These are phyloP conservation scores for Brachionus calyciflorus DNA, from an alignment of 1,140 invertebrate species.

Conservation along the genomic window DNA sequence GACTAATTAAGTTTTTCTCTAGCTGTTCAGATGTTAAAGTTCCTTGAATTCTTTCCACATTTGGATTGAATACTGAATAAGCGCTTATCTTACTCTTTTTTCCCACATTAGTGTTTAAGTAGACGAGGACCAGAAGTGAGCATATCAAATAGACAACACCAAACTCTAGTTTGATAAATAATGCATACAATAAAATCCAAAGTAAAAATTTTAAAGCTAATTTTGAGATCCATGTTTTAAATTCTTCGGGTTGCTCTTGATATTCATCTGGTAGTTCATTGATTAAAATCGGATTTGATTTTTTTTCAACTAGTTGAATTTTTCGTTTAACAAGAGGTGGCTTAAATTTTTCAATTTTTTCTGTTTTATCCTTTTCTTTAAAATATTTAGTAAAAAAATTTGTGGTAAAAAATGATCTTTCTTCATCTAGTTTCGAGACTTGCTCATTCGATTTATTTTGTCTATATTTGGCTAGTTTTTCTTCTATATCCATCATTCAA, in stretches of 20 bases:
- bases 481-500: constrained; percentile 8
- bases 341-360: background rate
- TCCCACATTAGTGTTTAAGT: constrained; percentile 73
- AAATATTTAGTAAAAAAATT: background rate
- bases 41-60: constrained; percentile 85
- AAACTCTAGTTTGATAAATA: constrained; percentile 77
- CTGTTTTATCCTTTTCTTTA: no score
- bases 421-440: background rate
- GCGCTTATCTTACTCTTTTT: constrained; percentile 76
- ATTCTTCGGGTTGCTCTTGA: background rate
- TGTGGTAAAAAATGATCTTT: background rate
- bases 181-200: constrained; percentile 68
- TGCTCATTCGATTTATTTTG: background rate
- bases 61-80: constrained; percentile 94
- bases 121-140: constrained; percentile 76
- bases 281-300: background rate
- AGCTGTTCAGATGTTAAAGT: constrained; percentile 91
- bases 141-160: constrained; percentile 82
- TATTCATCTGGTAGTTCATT: background rate
- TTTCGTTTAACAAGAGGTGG: background rate
- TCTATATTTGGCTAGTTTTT: background rate
- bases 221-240: background rate
- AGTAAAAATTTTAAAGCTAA: constrained; percentile 58
- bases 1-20: constrained; percentile 71
- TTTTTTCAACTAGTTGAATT: background rate